These are phyloP conservation scores for Oscheius sp. DNA, from an alignment of 1,140 invertebrate genomes.

Conservation along the genomic window DNA sequence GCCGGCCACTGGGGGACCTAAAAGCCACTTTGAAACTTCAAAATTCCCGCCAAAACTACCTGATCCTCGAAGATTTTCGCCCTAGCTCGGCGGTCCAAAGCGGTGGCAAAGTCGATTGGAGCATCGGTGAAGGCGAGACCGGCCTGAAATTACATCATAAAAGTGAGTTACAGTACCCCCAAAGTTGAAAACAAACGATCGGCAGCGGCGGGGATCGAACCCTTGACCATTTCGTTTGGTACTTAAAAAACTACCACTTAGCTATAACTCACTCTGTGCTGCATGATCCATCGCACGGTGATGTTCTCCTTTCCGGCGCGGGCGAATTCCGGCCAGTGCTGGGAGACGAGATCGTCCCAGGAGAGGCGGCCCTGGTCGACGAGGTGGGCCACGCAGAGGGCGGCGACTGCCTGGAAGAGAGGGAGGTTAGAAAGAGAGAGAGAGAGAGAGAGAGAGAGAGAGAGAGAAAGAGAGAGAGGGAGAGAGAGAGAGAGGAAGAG, in stretches of 20 bases:
- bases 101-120: conserved; percentile 15
- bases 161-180: not conserved
- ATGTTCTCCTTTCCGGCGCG: conserved; percentile 61
- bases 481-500: too few species aligned
- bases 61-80: conserved; percentile 39
- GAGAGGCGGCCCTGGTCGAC: conserved; percentile 59
- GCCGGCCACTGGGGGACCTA: conserved; percentile 45
- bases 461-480: too few species aligned
- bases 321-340: conserved; percentile 63
- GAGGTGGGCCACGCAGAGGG: conserved; percentile 55
- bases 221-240: too few species aligned
- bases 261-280: conserved; percentile 60
- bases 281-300: conserved; percentile 61
- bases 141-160: conserved; percentile 15
- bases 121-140: conserved; percentile 30
- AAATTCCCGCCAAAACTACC: not conserved
- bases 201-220: too few species aligned
- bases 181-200: too few species aligned
- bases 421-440: conserved; percentile 8
- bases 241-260: too few species aligned
- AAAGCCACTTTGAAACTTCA: not conserved
- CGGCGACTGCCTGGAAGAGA: conserved; percentile 53
- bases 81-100: conserved; percentile 21
- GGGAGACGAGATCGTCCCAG: conserved; percentile 55
- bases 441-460: too few species aligned